A percentile compares a stretch with the other conserved stretches of the same genome.
Conservation (phyloP, 2,888 invertebrate species). For the Drosophila basisetae region DNA sequence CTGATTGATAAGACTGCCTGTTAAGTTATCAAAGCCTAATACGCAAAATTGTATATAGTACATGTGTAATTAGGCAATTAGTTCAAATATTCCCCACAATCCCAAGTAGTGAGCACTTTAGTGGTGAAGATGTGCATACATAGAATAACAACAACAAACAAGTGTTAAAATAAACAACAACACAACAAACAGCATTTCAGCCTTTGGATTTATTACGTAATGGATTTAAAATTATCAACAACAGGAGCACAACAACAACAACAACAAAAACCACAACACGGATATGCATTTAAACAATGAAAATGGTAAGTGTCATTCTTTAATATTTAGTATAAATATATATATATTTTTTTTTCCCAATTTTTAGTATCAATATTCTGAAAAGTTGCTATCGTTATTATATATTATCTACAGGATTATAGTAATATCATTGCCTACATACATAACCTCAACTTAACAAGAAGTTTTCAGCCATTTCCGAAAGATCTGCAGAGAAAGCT, state of each 20-base stretch:
- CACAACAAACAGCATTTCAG: slow-evolving; percentile 34
- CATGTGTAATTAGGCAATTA: slow-evolving; percentile 42
- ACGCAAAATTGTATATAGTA: slow-evolving; percentile 12
- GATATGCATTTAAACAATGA: slow-evolving; percentile 71
- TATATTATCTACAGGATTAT: background rate
- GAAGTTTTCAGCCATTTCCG: slow-evolving; percentile 36
- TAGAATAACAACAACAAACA: slow-evolving; percentile 30
- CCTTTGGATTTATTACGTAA: slow-evolving; percentile 75
- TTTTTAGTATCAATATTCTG: background rate
- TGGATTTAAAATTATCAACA: slow-evolving; percentile 72
- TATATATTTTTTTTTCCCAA: background rate
- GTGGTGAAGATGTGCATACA: slow-evolving; percentile 39
- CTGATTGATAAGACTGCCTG: slow-evolving; percentile 44
- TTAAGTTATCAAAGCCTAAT: slow-evolving; percentile 30
- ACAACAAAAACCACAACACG: slow-evolving; percentile 44
- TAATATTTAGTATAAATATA: background rate
- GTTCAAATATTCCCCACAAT: slow-evolving; percentile 35
- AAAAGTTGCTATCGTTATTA: background rate
- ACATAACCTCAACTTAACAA: background rate
- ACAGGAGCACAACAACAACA: slow-evolving; percentile 30
- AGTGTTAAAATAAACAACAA: slow-evolving; percentile 41
- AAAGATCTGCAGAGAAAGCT: slow-evolving; percentile 58
- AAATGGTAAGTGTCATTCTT: slow-evolving; percentile 60
- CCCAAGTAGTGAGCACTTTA: slow-evolving; percentile 26
- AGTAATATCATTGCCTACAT: background rate